Evolutionary conservation across 2,888 invertebrate genomes (phyloP), one percentile per base, ranked within the genome.

Genomic region (Tridacna crocea): DNA sequence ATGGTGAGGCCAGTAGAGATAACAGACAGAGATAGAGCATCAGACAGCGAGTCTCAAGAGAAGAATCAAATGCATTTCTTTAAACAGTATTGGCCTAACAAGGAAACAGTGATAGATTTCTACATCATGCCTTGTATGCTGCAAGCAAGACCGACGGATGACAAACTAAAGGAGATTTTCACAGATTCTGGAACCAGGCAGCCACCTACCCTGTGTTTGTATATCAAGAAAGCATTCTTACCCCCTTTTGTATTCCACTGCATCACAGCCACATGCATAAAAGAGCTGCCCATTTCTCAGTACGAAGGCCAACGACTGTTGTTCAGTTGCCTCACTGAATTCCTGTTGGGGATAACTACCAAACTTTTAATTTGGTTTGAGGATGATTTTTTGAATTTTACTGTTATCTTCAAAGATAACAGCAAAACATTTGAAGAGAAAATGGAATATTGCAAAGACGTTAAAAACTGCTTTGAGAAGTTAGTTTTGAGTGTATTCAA

Each of bases 1-100:
- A 81, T 84, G 27, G 84, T 79, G 11, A 79, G 72, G 26, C 84
- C 84, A 60, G 58, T 73, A 26, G 17, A 19, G 1, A 24, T 70
- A 51, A n/a, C 15, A 11, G 26, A 70, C 0, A 1, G 17, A 4
- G 70, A 4, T 17, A 51, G 46, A 15, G 70, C 12, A 13, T 19
- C 70, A 24, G n/a, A 11, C 6, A 8, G 19, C 12, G 11, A 0
- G n/a, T 17, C 68, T 15, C 46, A 19, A n/a, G 22, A 61, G 13
- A 12, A 22, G 24, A 46, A 2, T 19, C 0, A 0, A 36, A 24
- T 15, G 15, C 0, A 17, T 19, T 10, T n/a, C 19, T 15, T 46
- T 19, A 46, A 47, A 13, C 2, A 24, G 15, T 12, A 51, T 13
- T 48, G 51, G 51, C 22, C 13, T 15, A 0, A 13, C 3, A 51